Conservation (phyloP, 2,797 vertebrate species). For the Malacoctenus gilli region DNA sequence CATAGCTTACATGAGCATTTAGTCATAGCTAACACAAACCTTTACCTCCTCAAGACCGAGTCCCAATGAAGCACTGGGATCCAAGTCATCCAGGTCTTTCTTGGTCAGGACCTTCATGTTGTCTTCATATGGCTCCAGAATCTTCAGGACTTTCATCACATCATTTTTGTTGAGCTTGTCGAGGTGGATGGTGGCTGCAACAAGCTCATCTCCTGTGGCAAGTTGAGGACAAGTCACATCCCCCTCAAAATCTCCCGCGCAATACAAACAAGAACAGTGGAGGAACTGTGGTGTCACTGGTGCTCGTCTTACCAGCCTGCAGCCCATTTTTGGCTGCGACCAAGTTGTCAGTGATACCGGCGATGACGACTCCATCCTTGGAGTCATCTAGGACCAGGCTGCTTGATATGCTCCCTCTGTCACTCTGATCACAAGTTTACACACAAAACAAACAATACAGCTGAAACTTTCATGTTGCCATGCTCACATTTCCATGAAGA, state of each 20-base stretch:
- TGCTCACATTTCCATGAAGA: too few relatives aligned
- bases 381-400: constrained; percentile 61
- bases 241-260: too few relatives aligned
- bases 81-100: constrained; percentile 50
- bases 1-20: too few relatives aligned
- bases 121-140: constrained; percentile 77
- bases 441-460: too few relatives aligned
- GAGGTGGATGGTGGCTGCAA: constrained; percentile 81
- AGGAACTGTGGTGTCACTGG: too few relatives aligned
- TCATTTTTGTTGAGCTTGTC: constrained; percentile 77
- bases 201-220: constrained; percentile 75
- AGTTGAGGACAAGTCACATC: too few relatives aligned
- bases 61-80: constrained; percentile 43
- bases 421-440: not conserved
- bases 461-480: too few relatives aligned
- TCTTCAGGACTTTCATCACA: constrained; percentile 70
- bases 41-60: constrained; percentile 52
- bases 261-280: too few relatives aligned
- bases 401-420: constrained; percentile 50
- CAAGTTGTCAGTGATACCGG: constrained; percentile 52
- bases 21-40: too few relatives aligned
- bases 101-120: constrained; percentile 80
- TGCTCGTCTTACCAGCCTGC: too few relatives aligned
- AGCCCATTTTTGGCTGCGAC: constrained; percentile 57
- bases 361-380: constrained; percentile 49